Base-by-base conservation (phyloP, 2,888 invertebrate genomes). In the Zele albiditarsus region DNA sequence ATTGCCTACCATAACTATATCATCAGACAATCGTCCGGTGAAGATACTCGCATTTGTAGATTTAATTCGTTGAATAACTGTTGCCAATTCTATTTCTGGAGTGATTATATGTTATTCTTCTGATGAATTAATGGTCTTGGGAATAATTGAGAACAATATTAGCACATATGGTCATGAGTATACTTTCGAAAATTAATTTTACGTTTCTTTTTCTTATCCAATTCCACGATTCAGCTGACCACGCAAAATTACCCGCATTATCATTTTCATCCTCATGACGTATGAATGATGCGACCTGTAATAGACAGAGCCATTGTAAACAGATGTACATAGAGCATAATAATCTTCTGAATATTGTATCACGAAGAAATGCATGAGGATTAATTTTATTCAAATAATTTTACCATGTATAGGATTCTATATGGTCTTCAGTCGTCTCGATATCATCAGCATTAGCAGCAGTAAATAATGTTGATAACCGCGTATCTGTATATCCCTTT, bases 11-110 rank as follows among this genome's bases (percentile, higher is more conserved):
- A 38, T 20, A 10, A 58, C 31, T 49, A 60, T 28, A 60, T 25
- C 6, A 20, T 20, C n/a, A 16, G 2, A 31, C 69, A 58, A 69
- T 69, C 42, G 69, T 69, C 46, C 58, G 38, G 33, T 69, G 25
- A 25, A 53, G 20, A 53, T 53, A 20, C 6, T 53, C 53, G 38
- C 33, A 27, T 69, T 69, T 57, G 31, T 58, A 27, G 10, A 31
- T 38, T 31, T 33, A 57, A 10, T 8, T 69, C 12, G 31, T 67
- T 27, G 49, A 42, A 46, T 67, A 28, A 38, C 28, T 69, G 12
- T 23, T 28, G 14, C 27, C 28, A 20, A 46, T 49, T 53, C 23
- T 38, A 57, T 20, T 31, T 4, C 4, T 2, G n/a, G 20, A 5
- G 8, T 53, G n/a, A 53, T 53, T 53, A n/a, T 53, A 53, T 53